Base-by-base conservation (phyloP, 2,888 invertebrate genomes). In the Rhamnusium bicolor region DNA sequence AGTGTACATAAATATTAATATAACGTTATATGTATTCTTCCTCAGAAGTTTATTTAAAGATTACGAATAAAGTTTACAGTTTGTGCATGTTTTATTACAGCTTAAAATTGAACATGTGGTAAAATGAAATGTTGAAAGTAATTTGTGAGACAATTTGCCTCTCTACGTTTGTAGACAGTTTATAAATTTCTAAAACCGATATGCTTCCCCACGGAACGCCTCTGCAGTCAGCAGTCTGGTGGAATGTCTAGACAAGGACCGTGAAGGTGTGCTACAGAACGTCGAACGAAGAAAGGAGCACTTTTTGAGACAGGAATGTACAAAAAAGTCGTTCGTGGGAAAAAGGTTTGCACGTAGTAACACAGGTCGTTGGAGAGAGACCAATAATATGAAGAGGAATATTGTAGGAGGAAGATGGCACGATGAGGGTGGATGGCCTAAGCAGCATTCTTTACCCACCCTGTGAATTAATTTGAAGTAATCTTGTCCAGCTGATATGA, bases 251-350 rank as follows among this genome's bases (percentile, higher is more conserved):
- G 85, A 85, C 85, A 84, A 81, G 83, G 85, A 85, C 69, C 81
- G 83, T 79, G 72, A 65, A 77, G 76, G 72, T 66, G 69, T 66
- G 40, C 49, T 54, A 46, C 73, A 70, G 70, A 72, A 73, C 76
- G 68, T 80, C 76, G 77, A 80, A 84, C 81, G 82, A 82, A 78
- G 83, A 84, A 76, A 79, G 81, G 78, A 69, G 79, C 77, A 81
- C 80, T 84, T 85, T 86, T 86, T 81, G 83, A 84, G 83, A 80
- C 77, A 80, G 85, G 86, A 86, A 86, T 86, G 85, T 84, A 86
- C 85, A 84, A 86, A 87, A n/a, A 87, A 87, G 85, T 85, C 84
- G 85, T 84, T 81, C 86, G 86, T 87, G 86, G 86, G 86, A 87
- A 86, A 85, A 86, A 84, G 84, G 83, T 85, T 87, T 83, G 85